Evolutionary conservation across 2,888 invertebrate species (phyloP).

Genomic region (Apoda limacodes): DNA sequence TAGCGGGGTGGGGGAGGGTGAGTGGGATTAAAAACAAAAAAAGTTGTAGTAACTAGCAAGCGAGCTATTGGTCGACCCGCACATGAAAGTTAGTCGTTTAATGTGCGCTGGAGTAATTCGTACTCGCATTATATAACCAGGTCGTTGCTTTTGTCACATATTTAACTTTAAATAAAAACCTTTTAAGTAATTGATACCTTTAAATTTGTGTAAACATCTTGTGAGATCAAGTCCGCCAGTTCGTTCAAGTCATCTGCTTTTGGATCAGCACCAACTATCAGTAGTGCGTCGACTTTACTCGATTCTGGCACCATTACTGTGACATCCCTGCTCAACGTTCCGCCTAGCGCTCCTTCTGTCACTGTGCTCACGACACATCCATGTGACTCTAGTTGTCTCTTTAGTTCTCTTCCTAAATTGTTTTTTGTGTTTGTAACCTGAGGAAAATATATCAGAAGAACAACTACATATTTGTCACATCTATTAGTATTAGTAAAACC

Average conservation of each 20-base stretch:
- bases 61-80: too few relatives aligned
- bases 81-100: too few relatives aligned
- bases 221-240: slow-evolving; percentile 36
- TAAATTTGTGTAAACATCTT: slow-evolving; percentile 49
- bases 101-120: too few relatives aligned
- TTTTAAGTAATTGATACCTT: slow-evolving; percentile 28
- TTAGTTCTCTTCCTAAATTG: slow-evolving; percentile 39
- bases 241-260: slow-evolving; percentile 32
- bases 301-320: slow-evolving; percentile 8
- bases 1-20: too few relatives aligned
- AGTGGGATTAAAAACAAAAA: too few relatives aligned
- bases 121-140: too few relatives aligned
- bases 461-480: too few relatives aligned
- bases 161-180: too few relatives aligned
- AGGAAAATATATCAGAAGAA: too few relatives aligned
- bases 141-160: too few relatives aligned
- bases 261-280: slow-evolving; percentile 44
- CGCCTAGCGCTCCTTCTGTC: slow-evolving; percentile 19
- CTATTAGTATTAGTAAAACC: too few relatives aligned
- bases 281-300: slow-evolving; percentile 38
- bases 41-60: too few relatives aligned
- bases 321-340: slow-evolving; percentile 21
- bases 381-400: slow-evolving; percentile 30
- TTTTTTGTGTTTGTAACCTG: slow-evolving; percentile 46
- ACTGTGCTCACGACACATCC: slow-evolving; percentile 39